Evolutionary conservation across 2,113 vertebrate species (phyloP).

Genomic region (Hippoglossus stenolepis): DNA sequence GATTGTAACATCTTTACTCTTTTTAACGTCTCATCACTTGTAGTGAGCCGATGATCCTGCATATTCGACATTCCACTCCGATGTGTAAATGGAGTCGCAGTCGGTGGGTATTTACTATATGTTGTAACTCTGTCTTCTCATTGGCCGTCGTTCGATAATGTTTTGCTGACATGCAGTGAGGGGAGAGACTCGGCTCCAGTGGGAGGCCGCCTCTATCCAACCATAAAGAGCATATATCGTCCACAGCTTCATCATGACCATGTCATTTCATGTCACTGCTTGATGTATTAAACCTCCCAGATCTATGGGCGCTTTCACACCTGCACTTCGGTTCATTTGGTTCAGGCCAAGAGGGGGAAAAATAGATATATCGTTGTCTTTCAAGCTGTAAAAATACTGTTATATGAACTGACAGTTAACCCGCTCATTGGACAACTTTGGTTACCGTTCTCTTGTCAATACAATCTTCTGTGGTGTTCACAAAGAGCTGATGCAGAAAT

Average conservation of each 20-base stretch:
- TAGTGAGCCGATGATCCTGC: background rate
- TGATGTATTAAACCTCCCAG: conserved; percentile 11
- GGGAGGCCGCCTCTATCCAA: conserved; percentile 8
- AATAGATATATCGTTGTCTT: background rate
- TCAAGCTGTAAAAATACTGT: background rate
- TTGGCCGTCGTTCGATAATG: conserved; percentile 15
- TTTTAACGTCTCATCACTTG: too few relatives aligned
- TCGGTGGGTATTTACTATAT: conserved; percentile 13
- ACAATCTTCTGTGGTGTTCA: background rate
- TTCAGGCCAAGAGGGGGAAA: background rate
- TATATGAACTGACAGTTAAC: background rate
- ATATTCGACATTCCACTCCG: conserved; percentile 2
- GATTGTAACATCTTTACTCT: too few relatives aligned
- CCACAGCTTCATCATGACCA: conserved; percentile 7
- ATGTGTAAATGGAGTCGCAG: conserved; percentile 14
- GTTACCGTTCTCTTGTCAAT: background rate
- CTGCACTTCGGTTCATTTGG: background rate
- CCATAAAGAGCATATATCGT: conserved; percentile 21
- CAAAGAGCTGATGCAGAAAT: background rate
- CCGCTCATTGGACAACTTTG: background rate
- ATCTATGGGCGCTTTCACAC: background rate
- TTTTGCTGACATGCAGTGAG: conserved; percentile 29
- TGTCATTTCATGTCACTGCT: conserved; percentile 17
- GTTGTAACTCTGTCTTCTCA: conserved; percentile 26
- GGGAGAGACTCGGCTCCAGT: background rate